Base-by-base conservation (phyloP, 2,888 invertebrate species). In the Hoplodrina blanda region DNA sequence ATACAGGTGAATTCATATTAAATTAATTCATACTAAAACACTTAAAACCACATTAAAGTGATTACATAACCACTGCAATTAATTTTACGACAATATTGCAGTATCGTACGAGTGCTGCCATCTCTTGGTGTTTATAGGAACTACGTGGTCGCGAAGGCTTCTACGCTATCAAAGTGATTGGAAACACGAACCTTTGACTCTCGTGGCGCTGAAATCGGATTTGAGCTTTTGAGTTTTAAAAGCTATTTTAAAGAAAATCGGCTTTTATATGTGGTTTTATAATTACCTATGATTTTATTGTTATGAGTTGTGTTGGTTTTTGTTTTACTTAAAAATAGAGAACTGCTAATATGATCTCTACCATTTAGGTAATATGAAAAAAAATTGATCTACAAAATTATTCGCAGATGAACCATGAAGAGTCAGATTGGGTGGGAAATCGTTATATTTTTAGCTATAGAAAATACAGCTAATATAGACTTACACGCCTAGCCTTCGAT, bases 101-200 rank as follows among this genome's bases (percentile, higher is more conserved):
- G 83, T 87, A 85, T 68, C 25, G 64, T 80, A 87, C 86, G 1
- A 8, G 89, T 93, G 85, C 75, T 84, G 89, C 93, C 95, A 94
- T 92, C 95, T 95, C 76, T 85, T 78, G 77, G 81, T 37, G 41
- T 52, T 63, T 59, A 73, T 66, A 8, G 49, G 89, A 94, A 95
- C 93, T 92, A 88, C 87, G 78, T 86, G 5, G 85, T 57, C 49
- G 50, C 70, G 89, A 80, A 95, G 95, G 94, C 95, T 95, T 94
- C 90, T 83, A 87, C 91, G 93, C 89, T 88, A 82, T 84, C 80
- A 84, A 90, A 85, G 80, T 87, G 87, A 85, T 90, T 89, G 83
- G 74, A 82, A 80, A 87, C 80, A 83, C 76, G 84, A 91, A 90
- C 90, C 92, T 87, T 84, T 77, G 52, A 57, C 52, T 30, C 30